Evolutionary conservation across 1,140 invertebrate genomes (phyloP).

Genomic region (Lasaia peninsularis): DNA sequence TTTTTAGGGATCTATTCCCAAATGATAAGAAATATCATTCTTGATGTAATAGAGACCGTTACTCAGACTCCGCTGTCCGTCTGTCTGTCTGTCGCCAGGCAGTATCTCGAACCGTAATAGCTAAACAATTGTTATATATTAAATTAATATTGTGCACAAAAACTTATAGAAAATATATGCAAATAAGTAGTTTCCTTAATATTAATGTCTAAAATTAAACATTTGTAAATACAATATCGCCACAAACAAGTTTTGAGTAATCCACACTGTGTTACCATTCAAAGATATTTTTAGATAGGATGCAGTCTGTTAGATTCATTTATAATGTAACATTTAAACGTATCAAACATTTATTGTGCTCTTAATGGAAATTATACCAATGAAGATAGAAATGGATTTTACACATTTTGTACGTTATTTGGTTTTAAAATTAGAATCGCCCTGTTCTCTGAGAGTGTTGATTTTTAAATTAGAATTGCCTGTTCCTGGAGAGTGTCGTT

Average conservation of each 20-base stretch:
- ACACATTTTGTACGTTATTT: conserved; percentile 47
- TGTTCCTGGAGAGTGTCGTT: not conserved
- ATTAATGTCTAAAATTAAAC: conserved; percentile 20
- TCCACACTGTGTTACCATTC: conserved; percentile 58
- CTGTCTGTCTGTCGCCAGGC: too few species aligned
- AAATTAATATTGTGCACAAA: too few species aligned
- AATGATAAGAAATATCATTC: too few species aligned
- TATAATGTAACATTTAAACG: conserved; percentile 48
- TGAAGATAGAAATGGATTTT: conserved; percentile 37
- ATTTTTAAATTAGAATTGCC: not conserved
- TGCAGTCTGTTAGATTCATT: conserved; percentile 41
- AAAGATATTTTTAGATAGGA: conserved; percentile 52
- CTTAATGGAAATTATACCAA: conserved; percentile 31
- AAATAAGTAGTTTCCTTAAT: too few species aligned
- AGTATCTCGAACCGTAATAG: too few species aligned
- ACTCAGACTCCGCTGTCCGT: too few species aligned
- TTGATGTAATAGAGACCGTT: too few species aligned
- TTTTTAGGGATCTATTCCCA: too few species aligned
- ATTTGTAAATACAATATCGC: conserved; percentile 34
- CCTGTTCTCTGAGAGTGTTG: not conserved
- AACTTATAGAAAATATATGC: too few species aligned
- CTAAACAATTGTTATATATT: too few species aligned
- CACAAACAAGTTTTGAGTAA: conserved; percentile 65
- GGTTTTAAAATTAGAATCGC: conserved; percentile 6
- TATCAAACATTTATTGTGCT: conserved; percentile 49